A percentile compares a stretch with the other conserved stretches of the same genome.
Evolutionary conservation across 2,797 vertebrate genomes (phyloP).

Genomic region (Coendou prehensilis): DNA sequence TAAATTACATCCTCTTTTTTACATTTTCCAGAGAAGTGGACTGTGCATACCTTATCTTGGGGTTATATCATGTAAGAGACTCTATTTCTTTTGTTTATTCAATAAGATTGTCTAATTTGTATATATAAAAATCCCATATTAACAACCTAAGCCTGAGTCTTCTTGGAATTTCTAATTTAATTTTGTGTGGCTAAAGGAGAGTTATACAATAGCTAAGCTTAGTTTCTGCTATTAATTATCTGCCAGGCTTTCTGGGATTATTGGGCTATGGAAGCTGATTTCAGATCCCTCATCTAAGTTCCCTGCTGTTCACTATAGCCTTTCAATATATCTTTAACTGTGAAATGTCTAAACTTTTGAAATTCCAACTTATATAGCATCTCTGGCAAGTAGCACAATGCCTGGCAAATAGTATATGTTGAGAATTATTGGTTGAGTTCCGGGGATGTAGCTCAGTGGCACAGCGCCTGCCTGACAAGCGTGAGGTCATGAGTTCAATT

Average conservation of each 20-base stretch:
- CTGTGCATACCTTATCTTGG: neutral
- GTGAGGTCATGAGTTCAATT: too few species aligned
- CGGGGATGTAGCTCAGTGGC: too few species aligned
- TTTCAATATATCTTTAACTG: neutral
- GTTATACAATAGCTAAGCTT: conserved; percentile 24
- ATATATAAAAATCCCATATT: neutral
- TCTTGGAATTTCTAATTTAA: conserved; percentile 55
- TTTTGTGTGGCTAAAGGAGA: conserved; percentile 55
- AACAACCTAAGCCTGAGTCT: neutral
- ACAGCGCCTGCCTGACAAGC: too few species aligned
- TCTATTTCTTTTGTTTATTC: conserved; percentile 31
- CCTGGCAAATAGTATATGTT: neutral
- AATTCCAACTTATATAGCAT: neutral
- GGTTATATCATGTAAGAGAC: neutral
- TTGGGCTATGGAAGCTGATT: conserved; percentile 30
- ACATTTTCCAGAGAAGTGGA: neutral
- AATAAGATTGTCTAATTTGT: neutral
- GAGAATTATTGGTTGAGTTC: neutral
- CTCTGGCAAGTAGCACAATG: neutral
- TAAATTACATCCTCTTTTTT: neutral
- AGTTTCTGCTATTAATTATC: conserved; percentile 43
- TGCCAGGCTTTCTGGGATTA: conserved; percentile 12
- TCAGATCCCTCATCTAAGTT: neutral
- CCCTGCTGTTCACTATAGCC: conserved; percentile 27
- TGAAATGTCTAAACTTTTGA: neutral